phyloP scores from a whole-genome alignment of 2,888 invertebrate species.

The Tipula confusa region DNA sequence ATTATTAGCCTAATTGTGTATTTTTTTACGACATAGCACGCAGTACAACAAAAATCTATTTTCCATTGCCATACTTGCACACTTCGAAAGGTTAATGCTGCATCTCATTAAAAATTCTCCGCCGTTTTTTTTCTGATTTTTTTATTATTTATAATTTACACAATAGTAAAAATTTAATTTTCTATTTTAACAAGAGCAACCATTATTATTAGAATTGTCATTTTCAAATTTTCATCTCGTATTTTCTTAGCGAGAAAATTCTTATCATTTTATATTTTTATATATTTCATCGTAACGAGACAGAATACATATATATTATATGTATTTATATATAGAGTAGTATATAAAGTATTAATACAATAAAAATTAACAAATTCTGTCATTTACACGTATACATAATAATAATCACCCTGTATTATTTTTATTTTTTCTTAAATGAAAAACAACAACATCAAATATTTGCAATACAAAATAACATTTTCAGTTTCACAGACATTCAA shows the following conservation, averaged over 20 bases:
- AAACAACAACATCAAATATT: conserved; percentile 13
- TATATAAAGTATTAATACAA: background rate
- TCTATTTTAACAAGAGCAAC: background rate
- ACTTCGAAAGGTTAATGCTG: too few species aligned
- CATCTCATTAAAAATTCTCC: too few species aligned
- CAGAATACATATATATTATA: background rate
- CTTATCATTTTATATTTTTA: background rate
- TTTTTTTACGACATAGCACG: too few species aligned
- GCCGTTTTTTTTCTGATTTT: too few species aligned
- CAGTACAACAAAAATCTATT: too few species aligned
- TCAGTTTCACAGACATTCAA: conserved; percentile 21
- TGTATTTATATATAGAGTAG: background rate
- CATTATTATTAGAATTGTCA: background rate
- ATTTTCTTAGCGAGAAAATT: background rate
- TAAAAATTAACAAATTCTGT: background rate
- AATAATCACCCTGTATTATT: background rate
- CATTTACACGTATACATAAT: background rate
- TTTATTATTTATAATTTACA: background rate
- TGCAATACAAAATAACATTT: conserved; percentile 28
- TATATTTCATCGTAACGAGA: background rate
- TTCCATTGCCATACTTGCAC: too few species aligned
- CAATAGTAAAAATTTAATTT: background rate
- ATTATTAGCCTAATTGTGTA: background rate
- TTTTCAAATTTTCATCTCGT: background rate
- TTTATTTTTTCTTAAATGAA: background rate